phyloP scores from a whole-genome alignment of 2,113 vertebrate species.

The Bos javanicus region DNA sequence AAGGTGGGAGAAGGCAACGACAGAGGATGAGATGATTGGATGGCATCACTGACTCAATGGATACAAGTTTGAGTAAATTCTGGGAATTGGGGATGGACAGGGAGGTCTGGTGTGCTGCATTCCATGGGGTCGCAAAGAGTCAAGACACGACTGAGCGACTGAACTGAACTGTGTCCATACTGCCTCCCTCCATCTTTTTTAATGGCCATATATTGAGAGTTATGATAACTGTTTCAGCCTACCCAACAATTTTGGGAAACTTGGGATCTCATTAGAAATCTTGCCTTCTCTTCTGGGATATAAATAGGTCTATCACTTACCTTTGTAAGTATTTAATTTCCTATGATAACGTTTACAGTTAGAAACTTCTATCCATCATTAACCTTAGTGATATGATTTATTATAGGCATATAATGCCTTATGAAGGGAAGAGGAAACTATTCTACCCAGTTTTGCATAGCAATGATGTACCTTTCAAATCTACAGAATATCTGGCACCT shows the following conservation, averaged over 20 bases:
- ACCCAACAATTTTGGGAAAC: background rate
- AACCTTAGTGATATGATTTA: slow-evolving; percentile 22
- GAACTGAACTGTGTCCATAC: background rate
- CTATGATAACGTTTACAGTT: slow-evolving; percentile 14
- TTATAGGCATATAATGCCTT: slow-evolving; percentile 1
- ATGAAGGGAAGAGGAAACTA: background rate
- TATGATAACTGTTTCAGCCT: background rate
- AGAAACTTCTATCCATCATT: background rate
- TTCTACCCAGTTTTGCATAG: background rate
- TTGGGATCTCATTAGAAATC: background rate
- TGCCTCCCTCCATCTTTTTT: background rate
- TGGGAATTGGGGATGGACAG: background rate
- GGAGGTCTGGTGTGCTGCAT: background rate
- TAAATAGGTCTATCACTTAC: background rate
- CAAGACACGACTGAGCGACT: background rate
- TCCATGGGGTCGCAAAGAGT: background rate
- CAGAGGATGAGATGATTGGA: background rate
- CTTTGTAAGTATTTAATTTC: background rate
- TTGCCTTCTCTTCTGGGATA: background rate
- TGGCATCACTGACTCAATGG: background rate
- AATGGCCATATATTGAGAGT: background rate
- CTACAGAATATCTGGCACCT: background rate
- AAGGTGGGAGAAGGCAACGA: background rate
- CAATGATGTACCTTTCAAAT: background rate
- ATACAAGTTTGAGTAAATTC: background rate